Percentiles rank a stretch among this genome's conserved stretches.
Evolutionary conservation across 2,113 vertebrate species (phyloP).

Genomic region (Orcinus orca): DNA sequence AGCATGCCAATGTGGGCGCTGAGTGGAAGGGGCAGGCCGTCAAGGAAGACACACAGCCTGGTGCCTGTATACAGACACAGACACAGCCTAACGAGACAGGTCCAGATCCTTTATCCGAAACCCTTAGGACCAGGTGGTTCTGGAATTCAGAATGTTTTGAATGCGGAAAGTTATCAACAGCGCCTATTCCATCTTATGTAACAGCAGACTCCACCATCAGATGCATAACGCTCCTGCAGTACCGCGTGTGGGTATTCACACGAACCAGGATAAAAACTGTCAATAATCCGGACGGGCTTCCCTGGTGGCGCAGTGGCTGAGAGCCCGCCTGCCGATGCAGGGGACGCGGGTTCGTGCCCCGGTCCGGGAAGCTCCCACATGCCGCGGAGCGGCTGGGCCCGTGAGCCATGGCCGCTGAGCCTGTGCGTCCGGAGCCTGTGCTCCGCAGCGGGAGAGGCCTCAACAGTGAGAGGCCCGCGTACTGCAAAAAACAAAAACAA

Average conservation of each 20-base stretch:
- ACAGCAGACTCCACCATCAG: rapidly evolving
- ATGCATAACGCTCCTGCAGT: rapidly evolving
- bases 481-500: no score
- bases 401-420: no score
- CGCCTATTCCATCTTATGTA: rapidly evolving
- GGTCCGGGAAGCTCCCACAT: no score
- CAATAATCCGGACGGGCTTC: no score
- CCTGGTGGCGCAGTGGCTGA: no score
- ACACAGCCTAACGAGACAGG: neutral
- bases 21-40: neutral
- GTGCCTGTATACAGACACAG: rapidly evolving
- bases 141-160: neutral
- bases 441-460: no score
- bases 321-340: no score
- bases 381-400: no score
- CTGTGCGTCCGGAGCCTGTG: no score
- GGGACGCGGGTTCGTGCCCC: no score
- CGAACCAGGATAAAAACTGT: rapidly evolving
- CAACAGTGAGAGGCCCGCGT: no score
- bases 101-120: neutral
- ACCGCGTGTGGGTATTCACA: rapidly evolving
- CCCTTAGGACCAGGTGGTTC: rapidly evolving
- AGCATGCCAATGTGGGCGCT: rapidly evolving
- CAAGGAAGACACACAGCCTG: rapidly evolving
- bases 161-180: neutral